Base-by-base conservation (phyloP, 2,888 invertebrate genomes). In the Callimorpha dominula region DNA sequence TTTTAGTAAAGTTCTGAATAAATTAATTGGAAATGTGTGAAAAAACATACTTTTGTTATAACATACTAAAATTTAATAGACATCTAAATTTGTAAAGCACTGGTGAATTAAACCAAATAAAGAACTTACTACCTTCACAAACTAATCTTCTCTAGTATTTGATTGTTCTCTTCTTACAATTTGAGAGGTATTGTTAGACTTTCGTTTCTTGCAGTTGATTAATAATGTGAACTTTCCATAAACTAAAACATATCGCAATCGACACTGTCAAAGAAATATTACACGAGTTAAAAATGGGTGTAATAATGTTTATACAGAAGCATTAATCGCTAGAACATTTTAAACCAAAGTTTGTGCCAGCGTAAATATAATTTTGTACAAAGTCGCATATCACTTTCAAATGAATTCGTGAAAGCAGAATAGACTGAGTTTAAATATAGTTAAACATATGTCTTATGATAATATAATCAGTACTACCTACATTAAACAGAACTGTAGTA, bases 371-470 rank as follows among this genome's bases (percentile, higher is more conserved):
- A 79, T 76, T 79, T 70, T 81, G 76, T 85, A 86, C 81, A 85
- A 86, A 83, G 72, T 80, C 79, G 78, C 86, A 87, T 88, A 87
- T 88, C 87, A 86, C 78, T 80, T 83, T 78, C 73, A 77, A 80
- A 81, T 78, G 71, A 77, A 80, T 78, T 83, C 81, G 78, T 77
- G 69, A 72, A 82, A 78, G 75, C 71, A 69, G 65, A 77, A 81
- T 82, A 83, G 85, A 85, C 85, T 87, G 85, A 84, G 75, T 78
- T 81, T 77, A 73, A 71, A 75, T 71, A 77, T 81, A 77, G 70
- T 76, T 75, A 75, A 81, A 78, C 72, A 75, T 82, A 81, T 82
- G 78, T 88, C 82, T 88, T 88, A 89, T 85, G 82, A 88, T 87
- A 87, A 84, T 85, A 88, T 87, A 87, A 84, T 85, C 78, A 75